phyloP scores from a whole-genome alignment of 2,113 vertebrate genomes.

The Oryzias melastigma region DNA sequence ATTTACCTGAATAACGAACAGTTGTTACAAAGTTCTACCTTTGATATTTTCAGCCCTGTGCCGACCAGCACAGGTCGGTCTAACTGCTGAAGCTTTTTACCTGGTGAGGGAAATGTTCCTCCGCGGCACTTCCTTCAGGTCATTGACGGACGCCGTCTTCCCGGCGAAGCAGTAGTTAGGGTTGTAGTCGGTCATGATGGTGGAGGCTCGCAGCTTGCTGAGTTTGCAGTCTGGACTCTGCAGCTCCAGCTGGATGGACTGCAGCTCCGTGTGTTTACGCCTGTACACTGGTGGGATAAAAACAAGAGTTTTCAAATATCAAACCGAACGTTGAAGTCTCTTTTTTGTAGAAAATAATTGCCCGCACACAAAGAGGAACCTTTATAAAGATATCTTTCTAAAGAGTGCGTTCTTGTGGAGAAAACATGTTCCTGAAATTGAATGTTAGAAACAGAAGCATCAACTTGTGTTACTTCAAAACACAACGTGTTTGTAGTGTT shows the following conservation, averaged over 20 bases:
- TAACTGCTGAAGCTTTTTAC: slow-evolving; percentile 65
- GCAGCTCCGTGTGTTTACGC: slow-evolving; percentile 96
- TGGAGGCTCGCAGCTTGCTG: slow-evolving; percentile 95
- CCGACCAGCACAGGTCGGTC: background rate
- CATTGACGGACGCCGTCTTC: slow-evolving; percentile 93
- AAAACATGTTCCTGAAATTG: slow-evolving; percentile 7
- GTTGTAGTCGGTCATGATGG: slow-evolving; percentile 99
- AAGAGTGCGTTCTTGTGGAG: slow-evolving; percentile 19
- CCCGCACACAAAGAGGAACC: slow-evolving; percentile 22
- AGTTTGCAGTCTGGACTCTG: slow-evolving; percentile 98
- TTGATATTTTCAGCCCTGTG: background rate
- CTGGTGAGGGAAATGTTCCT: slow-evolving; percentile 95
- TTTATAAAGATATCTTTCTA: slow-evolving; percentile 23
- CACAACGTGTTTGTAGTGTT: background rate
- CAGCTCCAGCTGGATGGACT: slow-evolving; percentile 96
- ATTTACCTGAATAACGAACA: too few relatives aligned
- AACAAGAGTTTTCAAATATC: slow-evolving; percentile 17
- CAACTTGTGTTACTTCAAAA: slow-evolving; percentile 3
- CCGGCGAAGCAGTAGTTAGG: slow-evolving; percentile 99
- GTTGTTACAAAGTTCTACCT: background rate
- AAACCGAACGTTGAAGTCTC: slow-evolving; percentile 23
- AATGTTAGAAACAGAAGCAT: slow-evolving; percentile 26
- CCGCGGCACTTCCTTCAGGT: slow-evolving; percentile 96
- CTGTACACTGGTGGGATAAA: slow-evolving; percentile 84
- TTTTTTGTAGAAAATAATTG: slow-evolving; percentile 26